phyloP scores from a whole-genome alignment of 2,113 vertebrate species.

The Oncorhynchus keta region DNA sequence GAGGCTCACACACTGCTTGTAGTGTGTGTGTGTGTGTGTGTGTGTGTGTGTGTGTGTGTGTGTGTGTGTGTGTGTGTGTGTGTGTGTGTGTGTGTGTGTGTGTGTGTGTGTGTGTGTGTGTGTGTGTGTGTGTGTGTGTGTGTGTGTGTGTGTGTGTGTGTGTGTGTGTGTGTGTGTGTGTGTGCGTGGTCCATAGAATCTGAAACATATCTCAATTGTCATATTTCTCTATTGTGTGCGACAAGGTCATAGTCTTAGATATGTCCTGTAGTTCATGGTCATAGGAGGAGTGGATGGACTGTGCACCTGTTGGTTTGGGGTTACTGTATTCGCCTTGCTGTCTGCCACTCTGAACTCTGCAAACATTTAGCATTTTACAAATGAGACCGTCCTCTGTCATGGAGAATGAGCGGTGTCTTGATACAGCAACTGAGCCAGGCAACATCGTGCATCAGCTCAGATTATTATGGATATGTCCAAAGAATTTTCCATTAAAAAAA shows the following conservation, averaged over 20 bases:
- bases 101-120: not conserved
- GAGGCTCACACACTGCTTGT: not conserved
- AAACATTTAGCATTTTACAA: too few relatives aligned
- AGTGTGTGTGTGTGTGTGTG: not conserved
- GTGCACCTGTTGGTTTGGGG: slow-evolving; percentile 38
- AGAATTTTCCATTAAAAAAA: too few relatives aligned
- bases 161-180: not conserved
- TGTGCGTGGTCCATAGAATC: not conserved
- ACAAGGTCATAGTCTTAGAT: too few relatives aligned
- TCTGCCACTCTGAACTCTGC: too few relatives aligned
- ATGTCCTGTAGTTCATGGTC: too few relatives aligned
- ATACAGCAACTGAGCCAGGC: not conserved
- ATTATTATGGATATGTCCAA: too few relatives aligned
- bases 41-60: not conserved
- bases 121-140: not conserved
- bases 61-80: not conserved
- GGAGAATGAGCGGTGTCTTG: too few relatives aligned
- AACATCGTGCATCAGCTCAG: too few relatives aligned
- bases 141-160: not conserved
- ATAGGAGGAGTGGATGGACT: not conserved
- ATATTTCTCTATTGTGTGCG: not conserved
- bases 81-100: not conserved
- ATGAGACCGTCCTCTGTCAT: too few relatives aligned
- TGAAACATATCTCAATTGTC: too few relatives aligned
- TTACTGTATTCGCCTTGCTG: slow-evolving; percentile 10